Base-by-base conservation (phyloP, 1,140 invertebrate species). In the Tetramorium simillimum region DNA sequence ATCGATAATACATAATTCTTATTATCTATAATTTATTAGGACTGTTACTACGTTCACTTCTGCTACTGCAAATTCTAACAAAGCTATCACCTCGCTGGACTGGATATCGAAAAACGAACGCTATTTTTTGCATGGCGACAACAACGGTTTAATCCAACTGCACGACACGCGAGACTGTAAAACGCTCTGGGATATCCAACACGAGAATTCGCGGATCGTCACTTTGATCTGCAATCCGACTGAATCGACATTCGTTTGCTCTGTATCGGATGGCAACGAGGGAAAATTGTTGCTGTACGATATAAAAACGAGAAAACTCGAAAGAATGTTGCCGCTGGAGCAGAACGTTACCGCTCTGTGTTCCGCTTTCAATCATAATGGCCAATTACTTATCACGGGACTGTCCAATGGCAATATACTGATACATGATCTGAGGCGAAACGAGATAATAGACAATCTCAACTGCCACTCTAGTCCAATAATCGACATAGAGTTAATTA, bases 61-160 rank as follows among this genome's bases (percentile, higher is more conserved):
- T 9, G 96, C 96, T 63, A 96, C 96, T 28, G 82, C 89, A 12
- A 95, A 95, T 75, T 93, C 93, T 0, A 95, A 93, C 63, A 95
- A 95, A 88, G 95, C 96, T 72, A 95, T 97, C 16, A 95, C 96
- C 14, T 96, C 96, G 3, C 90, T 97, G 49, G 96, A 97, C 85
- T 97, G 97, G 97, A 96, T 97, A 51, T 96, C 95, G 21, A 97
- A 96, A 89, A 96, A 96, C 76, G 97, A 97, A 91, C 95, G 96
- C 89, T 96, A 97, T 93, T 95, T 97, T 65, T 94, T 97, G 18
- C 95, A 96, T 65, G 97, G 97, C 7, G 97, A 96, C 86, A 96
- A 96, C 78, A 95, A 96, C 77, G 96, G 97, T 16, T 93, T 95
- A 49, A 95, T 97, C 16, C 95, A 96, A 63, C 84, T 97, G 0